Evolutionary conservation across 2,888 invertebrate genomes (phyloP), one percentile per base, ranked within the genome.

Genomic region (Chrysina gloriosa): DNA sequence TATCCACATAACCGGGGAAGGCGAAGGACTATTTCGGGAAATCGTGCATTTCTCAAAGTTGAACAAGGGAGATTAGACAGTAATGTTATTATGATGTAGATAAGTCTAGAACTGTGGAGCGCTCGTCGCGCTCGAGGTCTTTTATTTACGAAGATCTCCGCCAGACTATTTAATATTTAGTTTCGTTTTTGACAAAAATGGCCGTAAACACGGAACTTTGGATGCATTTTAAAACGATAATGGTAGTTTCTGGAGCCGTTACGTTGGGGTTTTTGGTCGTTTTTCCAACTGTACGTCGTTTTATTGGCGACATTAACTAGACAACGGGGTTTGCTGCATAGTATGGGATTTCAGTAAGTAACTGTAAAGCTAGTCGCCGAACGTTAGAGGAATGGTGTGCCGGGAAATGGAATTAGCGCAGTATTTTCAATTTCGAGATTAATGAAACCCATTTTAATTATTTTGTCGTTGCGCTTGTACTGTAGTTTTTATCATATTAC

Each of bases 21-120:
- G 29, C 63, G 48, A 16, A 58, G 31, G 63, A 63, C 21, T 9
- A 34, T 63, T 63, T 54, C 63, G 23, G 67, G 52, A 67, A 63
- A 50, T 67, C 52, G 63, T 29, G 67, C 45, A 52, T 67, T 67
- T 67, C 67, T 63, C 63, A 61, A 48, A 67, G 42, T 67, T 63
- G 63, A 67, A 63, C 67, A 63, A 63, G 52, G 52, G 61, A 67
- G 67, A 67, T 67, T 67, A 63, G 63, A 67, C 67, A 39, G 50
- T 67, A 67, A 67, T 50, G 67, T 67, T 63, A 67, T 67, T 63
- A 52, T 63, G 67, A 67, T 67, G 67, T 67, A 67, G 67, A 67
- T 67, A 63, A 67, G 65, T 65, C 65, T 65, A 19, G n/a, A 65
- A 56, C 54, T 52, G 52, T 56, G 47, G 27, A 14, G 56, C 39